Conservation (phyloP, 2,888 invertebrate species). For the Chirona hameri region DNA sequence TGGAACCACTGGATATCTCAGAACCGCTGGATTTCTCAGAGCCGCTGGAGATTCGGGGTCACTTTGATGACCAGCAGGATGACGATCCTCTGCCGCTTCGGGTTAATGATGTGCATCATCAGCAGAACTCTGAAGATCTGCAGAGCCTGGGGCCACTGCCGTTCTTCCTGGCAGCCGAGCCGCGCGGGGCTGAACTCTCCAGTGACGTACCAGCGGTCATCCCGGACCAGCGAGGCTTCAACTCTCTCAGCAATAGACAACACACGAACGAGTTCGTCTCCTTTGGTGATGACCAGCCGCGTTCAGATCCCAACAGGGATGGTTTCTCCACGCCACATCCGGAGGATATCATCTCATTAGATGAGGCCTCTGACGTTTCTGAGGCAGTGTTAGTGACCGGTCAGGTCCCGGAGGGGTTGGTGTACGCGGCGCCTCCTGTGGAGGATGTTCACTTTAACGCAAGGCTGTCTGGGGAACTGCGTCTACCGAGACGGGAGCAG, state of each 20-base stretch:
- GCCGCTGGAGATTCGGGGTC: background rate
- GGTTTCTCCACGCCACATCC: background rate
- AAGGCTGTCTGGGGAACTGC: background rate
- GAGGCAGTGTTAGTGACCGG: background rate
- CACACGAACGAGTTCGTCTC: background rate
- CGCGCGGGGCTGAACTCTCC: background rate
- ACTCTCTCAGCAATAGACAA: background rate
- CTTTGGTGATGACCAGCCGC: background rate
- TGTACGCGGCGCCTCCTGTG: background rate
- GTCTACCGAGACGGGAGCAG: background rate
- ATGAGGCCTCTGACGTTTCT: background rate
- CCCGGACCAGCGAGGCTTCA: background rate
- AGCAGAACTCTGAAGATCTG: no score
- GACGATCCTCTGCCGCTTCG: background rate
- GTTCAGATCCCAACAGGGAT: background rate
- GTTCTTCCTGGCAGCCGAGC: no score
- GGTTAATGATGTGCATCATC: no score
- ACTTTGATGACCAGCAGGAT: background rate
- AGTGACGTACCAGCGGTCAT: background rate
- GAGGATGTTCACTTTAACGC: background rate
- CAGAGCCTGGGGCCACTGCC: no score
- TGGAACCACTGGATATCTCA: background rate
- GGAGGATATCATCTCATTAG: background rate
- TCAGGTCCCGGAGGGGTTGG: background rate
- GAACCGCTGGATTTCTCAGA: background rate